A percentile compares a stretch with the other conserved stretches of the same genome.
Evolutionary conservation across 2,888 invertebrate species (phyloP).

Genomic region (Ochropleura plecta): DNA sequence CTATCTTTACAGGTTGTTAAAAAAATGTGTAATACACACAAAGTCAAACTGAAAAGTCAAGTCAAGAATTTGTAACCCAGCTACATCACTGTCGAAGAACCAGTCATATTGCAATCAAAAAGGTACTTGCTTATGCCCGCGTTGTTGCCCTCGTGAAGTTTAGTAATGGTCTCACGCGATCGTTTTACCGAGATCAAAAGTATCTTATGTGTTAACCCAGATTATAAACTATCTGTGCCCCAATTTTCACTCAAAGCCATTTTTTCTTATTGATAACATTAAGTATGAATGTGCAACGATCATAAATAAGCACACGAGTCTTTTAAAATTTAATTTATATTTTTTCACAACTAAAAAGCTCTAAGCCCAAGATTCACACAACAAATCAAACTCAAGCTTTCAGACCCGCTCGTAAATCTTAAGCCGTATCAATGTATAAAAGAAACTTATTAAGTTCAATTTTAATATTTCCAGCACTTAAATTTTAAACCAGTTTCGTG

Average conservation of each 20-base stretch:
- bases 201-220: no score
- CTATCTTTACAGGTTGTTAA: conserved; percentile 9
- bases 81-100: no score
- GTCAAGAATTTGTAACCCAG: no score
- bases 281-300: neutral
- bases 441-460: conserved; percentile 27
- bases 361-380: conserved; percentile 6
- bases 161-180: neutral
- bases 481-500: conserved; percentile 64
- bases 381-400: conserved; percentile 24
- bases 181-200: neutral
- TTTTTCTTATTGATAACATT: neutral
- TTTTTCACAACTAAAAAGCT: neutral
- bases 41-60: neutral
- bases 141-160: neutral
- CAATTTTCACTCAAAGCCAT: no score
- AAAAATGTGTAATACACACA: neutral
- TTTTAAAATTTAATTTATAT: neutral
- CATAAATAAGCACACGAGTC: neutral
- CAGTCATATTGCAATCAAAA: neutral
- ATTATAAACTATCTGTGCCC: no score
- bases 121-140: neutral
- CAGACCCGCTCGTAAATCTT: conserved; percentile 20
- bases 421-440: conserved; percentile 27
- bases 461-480: conserved; percentile 31